Percentiles rank a stretch among this genome's conserved stretches.
phyloP scores from a whole-genome alignment of 1,140 invertebrate species.

The Pemphigus obesinymphae region DNA sequence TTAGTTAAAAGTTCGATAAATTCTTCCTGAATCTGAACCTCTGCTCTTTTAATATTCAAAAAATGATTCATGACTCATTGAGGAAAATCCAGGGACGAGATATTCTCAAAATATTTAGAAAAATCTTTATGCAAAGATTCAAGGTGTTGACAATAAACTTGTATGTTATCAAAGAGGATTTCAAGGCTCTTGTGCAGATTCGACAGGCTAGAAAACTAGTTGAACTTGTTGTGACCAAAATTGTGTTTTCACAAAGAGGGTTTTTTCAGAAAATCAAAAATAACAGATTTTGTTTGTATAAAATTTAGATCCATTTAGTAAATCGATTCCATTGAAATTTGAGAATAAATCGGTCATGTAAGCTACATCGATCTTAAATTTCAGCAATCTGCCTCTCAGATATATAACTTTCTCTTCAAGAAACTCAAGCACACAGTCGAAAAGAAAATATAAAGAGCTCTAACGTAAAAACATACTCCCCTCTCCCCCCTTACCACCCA shows the following conservation, averaged over 20 bases:
- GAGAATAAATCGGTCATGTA: slow-evolving; percentile 49
- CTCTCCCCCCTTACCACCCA: no score
- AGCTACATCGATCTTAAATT: slow-evolving; percentile 50
- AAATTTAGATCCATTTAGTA: neutral
- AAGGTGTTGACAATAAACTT: neutral
- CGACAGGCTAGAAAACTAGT: neutral
- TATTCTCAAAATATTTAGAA: neutral
- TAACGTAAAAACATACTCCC: no score
- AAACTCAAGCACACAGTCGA: slow-evolving; percentile 49
- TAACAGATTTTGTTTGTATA: neutral
- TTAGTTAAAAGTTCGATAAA: neutral
- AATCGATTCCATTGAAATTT: neutral
- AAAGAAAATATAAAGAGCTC: no score
- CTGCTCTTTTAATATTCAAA: neutral
- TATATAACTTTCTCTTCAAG: slow-evolving; percentile 47
- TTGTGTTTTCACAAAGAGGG: neutral
- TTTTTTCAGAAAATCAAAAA: neutral
- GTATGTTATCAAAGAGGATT: neutral
- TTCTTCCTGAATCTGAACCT: neutral
- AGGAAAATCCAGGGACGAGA: neutral
- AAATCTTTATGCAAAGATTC: neutral
- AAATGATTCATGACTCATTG: neutral
- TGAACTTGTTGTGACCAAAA: neutral
- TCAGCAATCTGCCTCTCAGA: slow-evolving; percentile 45
- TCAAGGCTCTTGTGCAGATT: neutral